These are phyloP conservation scores for Coryphaenoides rupestris DNA, from an alignment of 2,113 vertebrate genomes.

Conservation along the genomic window DNA sequence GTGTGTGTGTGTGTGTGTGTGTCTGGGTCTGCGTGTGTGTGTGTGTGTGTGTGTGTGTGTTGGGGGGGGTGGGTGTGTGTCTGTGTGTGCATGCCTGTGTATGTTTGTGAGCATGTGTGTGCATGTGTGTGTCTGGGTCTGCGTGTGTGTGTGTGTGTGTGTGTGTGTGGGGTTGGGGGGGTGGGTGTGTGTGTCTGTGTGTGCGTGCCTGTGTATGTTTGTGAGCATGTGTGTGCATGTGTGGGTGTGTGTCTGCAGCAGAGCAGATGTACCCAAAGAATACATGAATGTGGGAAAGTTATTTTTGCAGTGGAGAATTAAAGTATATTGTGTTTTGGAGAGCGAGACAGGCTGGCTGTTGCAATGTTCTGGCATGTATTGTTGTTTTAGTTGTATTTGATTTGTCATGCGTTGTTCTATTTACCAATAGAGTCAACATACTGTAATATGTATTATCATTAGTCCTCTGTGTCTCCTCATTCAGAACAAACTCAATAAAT, in stretches of 20 bases:
- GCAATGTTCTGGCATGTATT: no score
- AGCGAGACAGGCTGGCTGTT: no score
- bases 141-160: no score
- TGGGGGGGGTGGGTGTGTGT: background rate
- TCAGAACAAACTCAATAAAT: no score
- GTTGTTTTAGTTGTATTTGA: no score
- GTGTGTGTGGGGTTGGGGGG: no score
- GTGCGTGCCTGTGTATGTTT: background rate
- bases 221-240: conserved; percentile 3
- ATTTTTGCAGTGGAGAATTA: background rate
- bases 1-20: conserved; percentile 2
- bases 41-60: conserved; percentile 6
- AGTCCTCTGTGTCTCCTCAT: no score
- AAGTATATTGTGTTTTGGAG: background rate
- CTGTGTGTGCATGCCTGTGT: background rate
- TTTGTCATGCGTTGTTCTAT: no score
- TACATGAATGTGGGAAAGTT: background rate
- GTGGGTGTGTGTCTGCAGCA: background rate
- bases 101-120: conserved; percentile 16
- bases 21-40: background rate
- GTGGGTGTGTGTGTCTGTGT: background rate
- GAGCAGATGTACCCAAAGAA: no score
- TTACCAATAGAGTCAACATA: no score
- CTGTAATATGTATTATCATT: no score
- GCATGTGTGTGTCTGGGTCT: background rate